Evolutionary conservation across 2,888 invertebrate genomes (phyloP).

Genomic region (Dynastes maya): DNA sequence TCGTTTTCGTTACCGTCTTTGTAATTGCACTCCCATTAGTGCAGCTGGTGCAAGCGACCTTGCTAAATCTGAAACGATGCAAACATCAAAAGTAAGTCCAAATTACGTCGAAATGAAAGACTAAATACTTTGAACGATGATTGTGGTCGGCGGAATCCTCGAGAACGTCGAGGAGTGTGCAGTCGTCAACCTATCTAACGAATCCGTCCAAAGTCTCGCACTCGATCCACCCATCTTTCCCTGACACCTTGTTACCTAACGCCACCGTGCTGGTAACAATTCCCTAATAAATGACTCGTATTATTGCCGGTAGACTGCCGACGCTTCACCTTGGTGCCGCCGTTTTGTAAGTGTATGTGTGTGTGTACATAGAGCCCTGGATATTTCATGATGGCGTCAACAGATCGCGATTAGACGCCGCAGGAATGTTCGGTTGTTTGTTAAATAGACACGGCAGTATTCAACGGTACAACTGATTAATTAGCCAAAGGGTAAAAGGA

Average conservation of each 20-base stretch:
- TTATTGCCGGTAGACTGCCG: constrained; percentile 57
- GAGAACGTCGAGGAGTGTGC: constrained; percentile 27
- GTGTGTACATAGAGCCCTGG: constrained; percentile 9
- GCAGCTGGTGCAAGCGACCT: background rate
- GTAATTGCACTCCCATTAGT: constrained; percentile 16
- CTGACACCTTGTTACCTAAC: constrained; percentile 6
- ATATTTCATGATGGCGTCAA: constrained; percentile 63
- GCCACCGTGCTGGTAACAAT: constrained; percentile 54
- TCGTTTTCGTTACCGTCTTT: background rate
- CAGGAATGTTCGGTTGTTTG: constrained; percentile 66
- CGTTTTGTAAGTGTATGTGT: constrained; percentile 53
- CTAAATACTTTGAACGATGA: constrained; percentile 35
- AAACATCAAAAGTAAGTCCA: constrained; percentile 30
- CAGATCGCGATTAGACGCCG: constrained; percentile 63
- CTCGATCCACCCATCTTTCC: constrained; percentile 33
- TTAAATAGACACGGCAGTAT: constrained; percentile 67
- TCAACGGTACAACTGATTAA: constrained; percentile 68
- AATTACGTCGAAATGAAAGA: constrained; percentile 40
- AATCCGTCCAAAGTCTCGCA: constrained; percentile 47
- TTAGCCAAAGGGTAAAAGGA: constrained; percentile 58
- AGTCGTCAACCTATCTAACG: constrained; percentile 43
- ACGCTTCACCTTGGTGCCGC: constrained; percentile 61
- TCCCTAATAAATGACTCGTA: constrained; percentile 62
- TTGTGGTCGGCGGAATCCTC: constrained; percentile 28
- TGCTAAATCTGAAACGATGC: background rate